phyloP scores from a whole-genome alignment of 2,888 invertebrate species.

The Harpagoxenus sublaevis region DNA sequence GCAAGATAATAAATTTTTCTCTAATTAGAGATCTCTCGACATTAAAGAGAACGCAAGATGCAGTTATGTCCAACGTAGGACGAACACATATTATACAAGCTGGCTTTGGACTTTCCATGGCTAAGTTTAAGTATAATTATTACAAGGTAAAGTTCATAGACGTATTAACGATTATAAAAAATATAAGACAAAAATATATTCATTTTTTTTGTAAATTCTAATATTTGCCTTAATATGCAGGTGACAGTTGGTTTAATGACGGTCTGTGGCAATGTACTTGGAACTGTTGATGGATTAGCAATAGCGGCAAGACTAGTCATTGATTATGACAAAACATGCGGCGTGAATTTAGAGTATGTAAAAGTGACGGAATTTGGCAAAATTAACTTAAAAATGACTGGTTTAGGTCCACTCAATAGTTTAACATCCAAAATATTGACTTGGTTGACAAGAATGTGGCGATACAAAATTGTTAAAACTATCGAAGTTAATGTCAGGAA shows the following conservation, averaged over 20 bases:
- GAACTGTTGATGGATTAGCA: conserved; percentile 62
- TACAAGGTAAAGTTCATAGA: conserved; percentile 68
- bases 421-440: conserved; percentile 65
- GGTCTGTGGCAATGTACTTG: conserved; percentile 65
- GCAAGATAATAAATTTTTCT: conserved; percentile 19
- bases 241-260: conserved; percentile 32
- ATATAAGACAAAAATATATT: background rate
- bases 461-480: conserved; percentile 58
- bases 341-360: conserved; percentile 58
- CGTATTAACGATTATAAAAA: background rate
- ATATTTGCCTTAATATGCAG: conserved; percentile 24
- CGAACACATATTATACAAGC: conserved; percentile 63
- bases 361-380: conserved; percentile 68
- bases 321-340: conserved; percentile 63
- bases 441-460: conserved; percentile 68
- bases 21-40: conserved; percentile 71
- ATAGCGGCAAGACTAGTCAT: conserved; percentile 57
- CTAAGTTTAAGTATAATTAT: conserved; percentile 62
- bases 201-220: background rate
- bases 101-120: conserved; percentile 69
- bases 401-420: conserved; percentile 65
- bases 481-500: conserved; percentile 58
- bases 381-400: conserved; percentile 68
- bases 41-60: conserved; percentile 67
- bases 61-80: conserved; percentile 61